Conservation (phyloP, 2,888 invertebrate genomes). For the Philopedon plagiatum region DNA sequence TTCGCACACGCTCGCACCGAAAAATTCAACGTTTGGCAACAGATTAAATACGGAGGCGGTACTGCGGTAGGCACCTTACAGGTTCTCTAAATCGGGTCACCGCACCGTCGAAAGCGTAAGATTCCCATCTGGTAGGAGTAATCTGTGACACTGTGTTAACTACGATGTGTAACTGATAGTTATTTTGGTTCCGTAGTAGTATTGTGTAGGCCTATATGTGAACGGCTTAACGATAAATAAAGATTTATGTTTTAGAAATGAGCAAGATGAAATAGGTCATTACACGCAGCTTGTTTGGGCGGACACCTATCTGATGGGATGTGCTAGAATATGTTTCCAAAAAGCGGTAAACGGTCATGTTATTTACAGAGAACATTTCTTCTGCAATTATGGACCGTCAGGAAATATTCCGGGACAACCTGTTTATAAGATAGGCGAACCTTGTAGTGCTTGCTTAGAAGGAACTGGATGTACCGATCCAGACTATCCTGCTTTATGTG, state of each 20-base stretch:
- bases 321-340: conserved; percentile 63
- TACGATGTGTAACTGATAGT: too few species aligned
- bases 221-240: background rate
- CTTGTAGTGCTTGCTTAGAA: conserved; percentile 61
- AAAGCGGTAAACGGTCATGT: conserved; percentile 52
- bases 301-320: conserved; percentile 63
- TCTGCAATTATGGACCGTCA: conserved; percentile 67
- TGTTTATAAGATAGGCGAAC: conserved; percentile 60
- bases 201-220: too few species aligned
- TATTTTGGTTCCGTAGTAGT: too few species aligned
- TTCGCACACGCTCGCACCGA: too few species aligned
- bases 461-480: conserved; percentile 61
- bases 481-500: conserved; percentile 62
- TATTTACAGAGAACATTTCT: conserved; percentile 62
- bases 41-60: too few species aligned
- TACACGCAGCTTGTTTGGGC: conserved; percentile 65
- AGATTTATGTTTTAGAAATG: background rate
- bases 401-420: conserved; percentile 64
- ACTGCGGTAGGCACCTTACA: too few species aligned
- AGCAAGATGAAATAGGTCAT: conserved; percentile 33
- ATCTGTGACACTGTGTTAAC: too few species aligned
- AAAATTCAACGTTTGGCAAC: too few species aligned
- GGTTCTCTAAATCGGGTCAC: too few species aligned
- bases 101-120: too few species aligned
- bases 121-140: too few species aligned